Conservation (phyloP, 2,888 invertebrate species). For the Hyposoter didymator region DNA sequence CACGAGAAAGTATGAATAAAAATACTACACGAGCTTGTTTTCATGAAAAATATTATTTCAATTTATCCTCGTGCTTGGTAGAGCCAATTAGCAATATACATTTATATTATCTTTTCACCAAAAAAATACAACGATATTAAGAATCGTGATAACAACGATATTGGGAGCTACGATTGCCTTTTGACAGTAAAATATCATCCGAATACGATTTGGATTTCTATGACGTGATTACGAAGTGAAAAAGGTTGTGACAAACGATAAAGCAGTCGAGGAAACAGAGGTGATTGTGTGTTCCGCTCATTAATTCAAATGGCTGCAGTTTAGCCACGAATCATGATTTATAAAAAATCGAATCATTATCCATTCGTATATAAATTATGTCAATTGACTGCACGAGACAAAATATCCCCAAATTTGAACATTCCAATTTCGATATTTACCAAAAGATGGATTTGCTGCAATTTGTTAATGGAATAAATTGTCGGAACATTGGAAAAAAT, state of each 20-base stretch:
- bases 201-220: background rate
- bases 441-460: background rate
- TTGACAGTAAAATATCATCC: background rate
- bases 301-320: background rate
- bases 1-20: background rate
- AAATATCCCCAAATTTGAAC: no score
- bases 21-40: background rate
- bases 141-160: background rate
- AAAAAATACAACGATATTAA: background rate
- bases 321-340: background rate
- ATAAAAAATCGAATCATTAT: background rate
- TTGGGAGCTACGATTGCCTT: background rate
- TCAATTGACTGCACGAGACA: background rate
- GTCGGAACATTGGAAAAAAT: no score
- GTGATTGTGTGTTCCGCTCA: background rate
- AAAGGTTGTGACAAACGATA: background rate
- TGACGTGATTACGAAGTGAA: background rate
- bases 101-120: background rate
- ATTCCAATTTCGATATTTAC: background rate
- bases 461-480: background rate
- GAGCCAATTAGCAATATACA: background rate
- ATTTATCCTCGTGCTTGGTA: background rate
- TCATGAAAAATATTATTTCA: background rate
- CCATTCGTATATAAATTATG: background rate
- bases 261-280: background rate